These are phyloP conservation scores for Gila robusta DNA, from an alignment of 2,797 vertebrate species.

Conservation along the genomic window DNA sequence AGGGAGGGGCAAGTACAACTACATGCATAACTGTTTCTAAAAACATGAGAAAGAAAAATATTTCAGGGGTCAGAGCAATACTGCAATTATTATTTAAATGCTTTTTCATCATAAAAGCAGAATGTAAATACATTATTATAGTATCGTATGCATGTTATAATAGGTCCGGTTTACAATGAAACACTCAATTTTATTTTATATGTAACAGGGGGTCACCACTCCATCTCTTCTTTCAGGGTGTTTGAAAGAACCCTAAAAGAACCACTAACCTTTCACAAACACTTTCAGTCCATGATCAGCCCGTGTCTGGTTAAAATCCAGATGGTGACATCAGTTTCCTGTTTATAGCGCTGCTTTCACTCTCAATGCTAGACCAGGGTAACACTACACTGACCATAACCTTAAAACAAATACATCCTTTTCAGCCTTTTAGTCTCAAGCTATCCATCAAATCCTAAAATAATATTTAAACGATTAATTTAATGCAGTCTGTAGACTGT, in stretches of 20 bases:
- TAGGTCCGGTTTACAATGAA: not conserved
- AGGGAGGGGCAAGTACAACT: not conserved
- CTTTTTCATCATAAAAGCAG: not conserved
- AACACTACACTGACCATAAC: slow-evolving; percentile 53
- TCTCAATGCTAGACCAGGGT: slow-evolving; percentile 18
- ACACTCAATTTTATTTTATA: not conserved
- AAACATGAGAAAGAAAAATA: not conserved
- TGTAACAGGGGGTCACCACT: not conserved
- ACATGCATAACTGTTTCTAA: not conserved
- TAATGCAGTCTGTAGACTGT: slow-evolving; percentile 4
- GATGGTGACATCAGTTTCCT: slow-evolving; percentile 60
- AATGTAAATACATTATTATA: not conserved
- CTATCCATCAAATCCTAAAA: slow-evolving; percentile 23
- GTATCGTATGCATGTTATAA: not conserved
- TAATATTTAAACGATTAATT: slow-evolving; percentile 9
- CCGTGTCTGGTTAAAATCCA: slow-evolving; percentile 37
- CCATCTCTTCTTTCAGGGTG: not conserved
- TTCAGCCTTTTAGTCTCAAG: not conserved
- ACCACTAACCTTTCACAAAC: not conserved
- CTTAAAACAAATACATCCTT: slow-evolving; percentile 26
- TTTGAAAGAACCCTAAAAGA: not conserved
- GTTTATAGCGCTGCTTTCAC: slow-evolving; percentile 57
- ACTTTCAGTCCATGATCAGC: not conserved
- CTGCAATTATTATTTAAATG: not conserved
- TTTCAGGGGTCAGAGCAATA: not conserved